phyloP scores from a whole-genome alignment of 2,797 vertebrate genomes.

The Threskiornis aethiopicus region DNA sequence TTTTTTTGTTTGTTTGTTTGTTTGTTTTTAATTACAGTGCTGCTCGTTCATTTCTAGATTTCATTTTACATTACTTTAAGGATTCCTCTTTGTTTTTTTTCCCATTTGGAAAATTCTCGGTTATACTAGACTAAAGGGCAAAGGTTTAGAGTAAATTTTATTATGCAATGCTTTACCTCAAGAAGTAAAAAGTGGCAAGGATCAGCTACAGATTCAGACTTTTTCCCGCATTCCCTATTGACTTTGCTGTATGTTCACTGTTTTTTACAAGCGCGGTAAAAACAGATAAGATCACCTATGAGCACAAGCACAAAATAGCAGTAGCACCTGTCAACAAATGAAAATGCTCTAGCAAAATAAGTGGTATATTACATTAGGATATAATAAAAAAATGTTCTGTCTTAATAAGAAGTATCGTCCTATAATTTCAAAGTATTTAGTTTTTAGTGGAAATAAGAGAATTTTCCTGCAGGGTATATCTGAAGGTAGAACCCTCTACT shows the following conservation, averaged over 20 bases:
- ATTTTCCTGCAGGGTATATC: slow-evolving; percentile 29
- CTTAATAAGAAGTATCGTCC: neutral
- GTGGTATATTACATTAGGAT: neutral
- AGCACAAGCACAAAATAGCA: neutral
- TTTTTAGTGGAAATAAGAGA: slow-evolving; percentile 23
- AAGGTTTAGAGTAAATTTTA: neutral
- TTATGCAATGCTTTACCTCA: neutral
- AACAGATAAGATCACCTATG: neutral
- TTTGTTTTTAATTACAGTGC: neutral
- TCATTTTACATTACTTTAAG: neutral
- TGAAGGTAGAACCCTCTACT: slow-evolving; percentile 26
- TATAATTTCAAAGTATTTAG: neutral
- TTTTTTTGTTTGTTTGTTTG: neutral
- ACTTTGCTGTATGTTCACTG: neutral
- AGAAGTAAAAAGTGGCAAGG: neutral
- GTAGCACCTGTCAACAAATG: neutral
- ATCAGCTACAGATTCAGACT: neutral
- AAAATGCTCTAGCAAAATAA: neutral
- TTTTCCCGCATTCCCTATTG: neutral
- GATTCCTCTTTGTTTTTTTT: neutral
- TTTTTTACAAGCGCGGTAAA: neutral
- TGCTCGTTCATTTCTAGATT: neutral
- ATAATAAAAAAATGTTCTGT: neutral
- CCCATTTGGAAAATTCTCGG: neutral
- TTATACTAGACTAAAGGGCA: neutral